A percentile compares a stretch with the other conserved stretches of the same genome.
Conservation (phyloP, 2,888 invertebrate genomes). For the Crematogaster levior region DNA sequence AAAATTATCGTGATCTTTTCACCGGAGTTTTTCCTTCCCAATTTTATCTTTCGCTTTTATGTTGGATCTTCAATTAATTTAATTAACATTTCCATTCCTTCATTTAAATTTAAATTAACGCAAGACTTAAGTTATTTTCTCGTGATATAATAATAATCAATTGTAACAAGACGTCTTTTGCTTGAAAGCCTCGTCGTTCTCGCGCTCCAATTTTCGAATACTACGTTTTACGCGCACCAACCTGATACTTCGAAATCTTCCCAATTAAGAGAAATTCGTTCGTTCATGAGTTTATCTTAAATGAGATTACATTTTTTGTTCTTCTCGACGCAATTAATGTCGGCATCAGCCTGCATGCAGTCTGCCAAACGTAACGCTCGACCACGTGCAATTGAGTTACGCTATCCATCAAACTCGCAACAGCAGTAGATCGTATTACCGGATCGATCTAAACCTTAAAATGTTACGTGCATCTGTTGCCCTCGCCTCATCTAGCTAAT, state of each 20-base stretch:
- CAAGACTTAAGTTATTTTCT: background rate
- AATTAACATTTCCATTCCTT: too few species aligned
- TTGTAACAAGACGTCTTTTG: background rate
- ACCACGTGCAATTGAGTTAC: slow-evolving; percentile 40
- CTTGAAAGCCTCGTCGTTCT: background rate
- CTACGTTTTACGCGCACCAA: background rate
- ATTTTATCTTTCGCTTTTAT: background rate
- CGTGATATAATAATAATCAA: background rate
- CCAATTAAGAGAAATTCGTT: background rate
- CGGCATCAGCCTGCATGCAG: slow-evolving; percentile 23
- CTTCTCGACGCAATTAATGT: slow-evolving; percentile 42
- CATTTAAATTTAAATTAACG: slow-evolving; percentile 7
- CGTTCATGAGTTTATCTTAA: background rate
- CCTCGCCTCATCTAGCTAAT: background rate
- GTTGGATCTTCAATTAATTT: background rate
- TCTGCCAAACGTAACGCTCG: slow-evolving; percentile 43
- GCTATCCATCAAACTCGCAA: slow-evolving; percentile 45
- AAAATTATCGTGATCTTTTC: background rate
- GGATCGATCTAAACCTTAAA: slow-evolving; percentile 29
- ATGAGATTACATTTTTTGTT: slow-evolving; percentile 31
- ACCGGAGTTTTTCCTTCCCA: background rate
- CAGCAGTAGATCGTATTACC: slow-evolving; percentile 10
- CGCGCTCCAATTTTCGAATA: background rate
- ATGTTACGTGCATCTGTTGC: background rate
- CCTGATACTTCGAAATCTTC: background rate